phyloP scores from a whole-genome alignment of 2,113 vertebrate genomes.

The Mungos mungo region DNA sequence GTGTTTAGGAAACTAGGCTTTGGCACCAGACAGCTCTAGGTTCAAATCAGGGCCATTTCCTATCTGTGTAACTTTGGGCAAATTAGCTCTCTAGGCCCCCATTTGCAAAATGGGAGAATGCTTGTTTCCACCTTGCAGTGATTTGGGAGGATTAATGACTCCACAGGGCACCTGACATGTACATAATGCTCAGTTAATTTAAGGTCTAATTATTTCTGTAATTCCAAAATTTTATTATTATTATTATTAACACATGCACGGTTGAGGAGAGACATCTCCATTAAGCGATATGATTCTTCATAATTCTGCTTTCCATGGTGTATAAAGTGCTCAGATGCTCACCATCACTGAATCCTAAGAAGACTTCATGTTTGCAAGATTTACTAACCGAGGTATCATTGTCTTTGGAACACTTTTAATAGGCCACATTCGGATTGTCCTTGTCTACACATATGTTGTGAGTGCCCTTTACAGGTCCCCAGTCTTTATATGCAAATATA shows the following conservation, averaged over 20 bases:
- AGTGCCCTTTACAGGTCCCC: no score
- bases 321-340: not conserved
- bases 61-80: not conserved
- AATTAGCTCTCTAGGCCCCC: not conserved
- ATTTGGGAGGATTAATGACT: not conserved
- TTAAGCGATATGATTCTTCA: not conserved
- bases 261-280: not conserved
- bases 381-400: not conserved
- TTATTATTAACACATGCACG: not conserved
- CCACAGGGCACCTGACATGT: not conserved
- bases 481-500: not conserved
- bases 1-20: not conserved
- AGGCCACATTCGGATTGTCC: not conserved
- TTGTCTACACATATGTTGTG: not conserved
- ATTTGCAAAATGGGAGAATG: not conserved
- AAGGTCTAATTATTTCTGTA: conserved; percentile 20
- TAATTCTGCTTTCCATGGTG: not conserved
- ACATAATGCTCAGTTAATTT: not conserved
- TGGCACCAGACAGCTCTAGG: not conserved
- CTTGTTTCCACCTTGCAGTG: not conserved
- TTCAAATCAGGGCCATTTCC: not conserved
- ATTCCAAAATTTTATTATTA: conserved; percentile 29
- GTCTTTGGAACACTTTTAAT: not conserved
- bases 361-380: not conserved
- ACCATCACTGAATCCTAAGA: not conserved